Conservation (phyloP, 2,113 vertebrate genomes). For the Polypterus senegalus region DNA sequence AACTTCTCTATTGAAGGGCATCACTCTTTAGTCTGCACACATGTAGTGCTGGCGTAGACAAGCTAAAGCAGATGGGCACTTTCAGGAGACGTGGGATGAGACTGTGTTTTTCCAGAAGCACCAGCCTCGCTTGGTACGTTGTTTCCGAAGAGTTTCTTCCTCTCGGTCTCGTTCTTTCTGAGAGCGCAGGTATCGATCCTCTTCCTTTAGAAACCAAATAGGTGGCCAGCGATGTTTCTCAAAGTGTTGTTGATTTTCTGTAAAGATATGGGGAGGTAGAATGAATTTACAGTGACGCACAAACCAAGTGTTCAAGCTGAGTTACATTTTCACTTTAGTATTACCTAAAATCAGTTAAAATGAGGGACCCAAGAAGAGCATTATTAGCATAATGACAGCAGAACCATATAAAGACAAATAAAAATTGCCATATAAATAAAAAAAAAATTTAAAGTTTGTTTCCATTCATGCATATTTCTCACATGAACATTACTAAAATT, state of each 20-base stretch:
- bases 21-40: too few species aligned
- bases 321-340: not conserved
- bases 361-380: too few species aligned
- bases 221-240: slow-evolving; percentile 80
- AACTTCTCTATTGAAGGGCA: too few species aligned
- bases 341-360: not conserved
- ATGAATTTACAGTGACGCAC: not conserved
- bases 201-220: slow-evolving; percentile 78
- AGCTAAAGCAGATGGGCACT: too few species aligned
- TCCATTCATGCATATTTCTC: too few species aligned
- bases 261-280: not conserved
- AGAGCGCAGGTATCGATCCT: slow-evolving; percentile 71
- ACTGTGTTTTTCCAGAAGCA: slow-evolving; percentile 73
- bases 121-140: slow-evolving; percentile 69
- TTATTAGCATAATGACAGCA: too few species aligned
- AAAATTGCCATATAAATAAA: too few species aligned
- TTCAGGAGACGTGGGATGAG: slow-evolving; percentile 47
- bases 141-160: slow-evolving; percentile 72
- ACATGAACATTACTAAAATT: too few species aligned
- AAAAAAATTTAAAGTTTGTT: too few species aligned
- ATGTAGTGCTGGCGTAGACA: too few species aligned
- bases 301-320: not conserved
- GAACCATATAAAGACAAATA: too few species aligned
- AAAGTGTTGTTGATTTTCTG: slow-evolving; percentile 70
- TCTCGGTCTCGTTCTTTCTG: slow-evolving; percentile 66